Percentiles rank a stretch among this genome's conserved stretches.
Evolutionary conservation across 1,140 invertebrate species (phyloP).

Genomic region (Brachionus sp.): DNA sequence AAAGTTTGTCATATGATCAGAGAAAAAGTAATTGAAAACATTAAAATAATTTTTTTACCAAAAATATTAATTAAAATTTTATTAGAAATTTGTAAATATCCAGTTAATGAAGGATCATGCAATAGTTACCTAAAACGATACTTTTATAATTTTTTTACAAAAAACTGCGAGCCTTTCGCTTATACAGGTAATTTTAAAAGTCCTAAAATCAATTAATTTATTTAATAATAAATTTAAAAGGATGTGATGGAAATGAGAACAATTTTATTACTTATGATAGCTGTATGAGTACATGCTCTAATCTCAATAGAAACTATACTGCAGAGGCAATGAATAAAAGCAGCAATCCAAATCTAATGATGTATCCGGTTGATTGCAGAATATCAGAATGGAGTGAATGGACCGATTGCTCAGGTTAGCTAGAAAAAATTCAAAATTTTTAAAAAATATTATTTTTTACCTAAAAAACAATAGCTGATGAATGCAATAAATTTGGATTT

Average conservation of each 20-base stretch:
- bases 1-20: background rate
- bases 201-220: background rate
- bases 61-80: background rate
- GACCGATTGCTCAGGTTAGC: constrained; percentile 26
- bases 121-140: constrained; percentile 18
- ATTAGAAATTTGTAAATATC: constrained; percentile 34
- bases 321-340: background rate
- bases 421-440: background rate
- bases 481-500: constrained; percentile 16
- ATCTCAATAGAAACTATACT: background rate
- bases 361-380: constrained; percentile 26
- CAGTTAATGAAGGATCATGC: constrained; percentile 26
- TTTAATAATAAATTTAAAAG: constrained; percentile 43
- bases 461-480: background rate
- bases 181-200: constrained; percentile 29
- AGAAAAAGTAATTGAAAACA: constrained; percentile 9
- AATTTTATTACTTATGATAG: constrained; percentile 51
- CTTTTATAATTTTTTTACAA: constrained; percentile 30
- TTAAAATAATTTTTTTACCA: background rate
- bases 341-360: background rate
- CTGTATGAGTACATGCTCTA: constrained; percentile 10
- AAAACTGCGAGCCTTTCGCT: constrained; percentile 29
- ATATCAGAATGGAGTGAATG: constrained; percentile 42
- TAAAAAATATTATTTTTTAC: background rate
- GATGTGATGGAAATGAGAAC: constrained; percentile 57